Base-by-base conservation (phyloP, 2,797 vertebrate genomes). In the Microctenopoma stevenorrisi region DNA sequence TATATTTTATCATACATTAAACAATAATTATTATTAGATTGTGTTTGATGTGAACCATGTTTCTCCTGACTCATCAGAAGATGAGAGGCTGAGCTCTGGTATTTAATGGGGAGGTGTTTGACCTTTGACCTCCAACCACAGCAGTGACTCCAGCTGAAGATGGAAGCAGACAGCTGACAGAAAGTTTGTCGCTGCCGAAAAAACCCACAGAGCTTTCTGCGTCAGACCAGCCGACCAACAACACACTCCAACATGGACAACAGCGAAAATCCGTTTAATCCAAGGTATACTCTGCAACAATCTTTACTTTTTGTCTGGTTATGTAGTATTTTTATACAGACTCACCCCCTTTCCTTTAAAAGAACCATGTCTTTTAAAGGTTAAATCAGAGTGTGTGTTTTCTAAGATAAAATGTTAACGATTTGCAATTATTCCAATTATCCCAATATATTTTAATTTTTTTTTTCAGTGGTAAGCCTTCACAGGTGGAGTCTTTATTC, bases 91-190 rank as follows among this genome's bases (percentile, higher is more conserved):
- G 5, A 28, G 28, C 4, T 7, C 35, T 25, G 47, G 13, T 37
- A 62, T 67, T 35, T 47, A 56, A 69, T 26, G 18, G 47, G 61
- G 70, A 7, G 61, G 64, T 0, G 54, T 65, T 13, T 79, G 81
- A 77, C 84, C 83, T 86, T 66, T 85, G 74, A 88, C 84, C 73
- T 76, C 38, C 48, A 68, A 0, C 26, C 26, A 28, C 42, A 10
- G 54, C 25, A 4, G 3, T 10, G 48, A 28, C 47, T 57, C 12
- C 65, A 33, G 58, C 52, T 51, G 57, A 7, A 69, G 82, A 90
- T 62, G 64, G 72, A 80, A 42, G 5, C 47, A 0, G 52, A 86
- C 87, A 90, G 88, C 86, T 88, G 88, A 78, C 57, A 7, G 58
- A 18, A 44, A 7, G 4, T 8, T 13, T 7, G 42, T 62, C 58